Evolutionary conservation across 2,797 vertebrate genomes (phyloP), one percentile per base, ranked within the genome.

Genomic region (Falco rusticolus): DNA sequence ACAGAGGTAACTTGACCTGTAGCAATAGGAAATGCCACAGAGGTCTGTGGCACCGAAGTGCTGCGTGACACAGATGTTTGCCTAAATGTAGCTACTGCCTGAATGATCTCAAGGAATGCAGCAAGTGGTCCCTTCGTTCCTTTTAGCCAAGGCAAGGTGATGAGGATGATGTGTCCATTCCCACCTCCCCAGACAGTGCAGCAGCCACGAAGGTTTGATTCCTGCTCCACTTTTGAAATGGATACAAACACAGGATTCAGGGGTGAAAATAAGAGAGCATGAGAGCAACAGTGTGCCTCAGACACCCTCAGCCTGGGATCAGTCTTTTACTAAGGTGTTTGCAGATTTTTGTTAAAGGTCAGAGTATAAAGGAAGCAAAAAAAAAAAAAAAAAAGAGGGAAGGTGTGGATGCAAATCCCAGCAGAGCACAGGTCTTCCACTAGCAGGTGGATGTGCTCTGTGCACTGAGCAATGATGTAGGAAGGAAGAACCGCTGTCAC

Each of bases 221-320:
- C 28, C 54, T 90, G 33, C 47, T 80, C 41, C 24, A 3, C 8
- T 84, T 69, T 45, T 59, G 60, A 43, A 83, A 51, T 9, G 39
- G 20, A 34, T 64, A 13, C 0, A 0, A 72, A 56, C 13, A 24
- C 7, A 48, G 41, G 18, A n/a, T 65, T 69, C 37, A 19, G n/a
- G 13, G 22, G 13, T 60, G 16, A 74, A 59, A 90, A 64, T 28
- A 47, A 60, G 45, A 64, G 34, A 47, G 34, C 28, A 11, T 31
- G 31, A 84, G 50, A 60, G 69, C 50, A 31, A 16, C 28, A 20
- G 28, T 8, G 37, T 71, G 45, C 34, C 64, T 61, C 11, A 4
- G 19, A 20, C 56, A 47, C 19, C 34, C 1, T 84, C 26, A 2
- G 56, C 39, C 41, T 72, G 45, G 50, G 17, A 65, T 87, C n/a